A percentile compares a stretch with the other conserved stretches of the same genome.
Conservation (phyloP, 2,797 vertebrate genomes). For the Lagorchestes hirsutus region DNA sequence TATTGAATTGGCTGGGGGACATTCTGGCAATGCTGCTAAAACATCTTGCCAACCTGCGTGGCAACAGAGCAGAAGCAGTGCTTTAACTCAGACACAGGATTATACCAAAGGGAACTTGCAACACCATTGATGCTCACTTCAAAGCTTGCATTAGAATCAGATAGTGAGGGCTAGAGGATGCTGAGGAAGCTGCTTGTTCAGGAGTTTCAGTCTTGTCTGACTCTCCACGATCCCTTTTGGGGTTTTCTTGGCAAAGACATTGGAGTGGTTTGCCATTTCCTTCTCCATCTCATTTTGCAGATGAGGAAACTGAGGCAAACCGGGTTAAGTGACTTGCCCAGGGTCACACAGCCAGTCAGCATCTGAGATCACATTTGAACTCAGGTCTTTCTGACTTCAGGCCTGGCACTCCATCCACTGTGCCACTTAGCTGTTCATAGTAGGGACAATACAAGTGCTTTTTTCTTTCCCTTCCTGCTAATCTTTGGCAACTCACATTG, state of each 20-base stretch:
- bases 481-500: background rate
- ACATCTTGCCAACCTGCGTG: conserved; percentile 59
- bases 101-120: background rate
- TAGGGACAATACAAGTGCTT: background rate
- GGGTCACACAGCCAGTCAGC: background rate
- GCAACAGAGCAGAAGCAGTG: conserved; percentile 39
- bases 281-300: background rate
- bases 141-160: conserved; percentile 28
- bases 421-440: background rate
- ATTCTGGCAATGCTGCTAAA: conserved; percentile 48
- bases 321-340: background rate
- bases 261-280: background rate
- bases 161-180: background rate
- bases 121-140: background rate
- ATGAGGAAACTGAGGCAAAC: background rate
- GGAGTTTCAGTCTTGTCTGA: background rate
- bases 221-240: background rate
- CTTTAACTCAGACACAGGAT: background rate
- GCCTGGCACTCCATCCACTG: background rate
- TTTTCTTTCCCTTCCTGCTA: background rate
- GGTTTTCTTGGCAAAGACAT: background rate
- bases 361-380: background rate
- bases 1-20: conserved; percentile 51
- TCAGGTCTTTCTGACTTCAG: background rate
- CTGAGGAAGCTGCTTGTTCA: background rate